Conservation (phyloP, 30 jellyfish, hydroid and myxozoan genomes). For the Aurelia aurita region DNA sequence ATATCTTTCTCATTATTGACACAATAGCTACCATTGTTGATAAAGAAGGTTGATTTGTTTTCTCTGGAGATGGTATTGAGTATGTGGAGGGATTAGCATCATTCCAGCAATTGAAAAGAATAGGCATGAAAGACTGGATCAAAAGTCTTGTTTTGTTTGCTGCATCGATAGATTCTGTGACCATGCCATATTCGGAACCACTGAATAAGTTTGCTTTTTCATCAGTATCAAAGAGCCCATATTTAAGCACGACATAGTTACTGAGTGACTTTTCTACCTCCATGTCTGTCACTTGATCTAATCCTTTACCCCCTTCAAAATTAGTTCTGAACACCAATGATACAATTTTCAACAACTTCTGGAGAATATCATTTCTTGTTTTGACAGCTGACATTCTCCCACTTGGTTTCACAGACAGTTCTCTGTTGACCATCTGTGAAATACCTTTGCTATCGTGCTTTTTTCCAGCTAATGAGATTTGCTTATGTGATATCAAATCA, state of each 20-base stretch:
- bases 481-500: slow-evolving; percentile 74
- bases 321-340: slow-evolving; percentile 30
- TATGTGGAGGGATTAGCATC: slow-evolving; percentile 69
- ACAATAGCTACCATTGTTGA: slow-evolving; percentile 23
- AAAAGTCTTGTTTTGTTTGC: neutral
- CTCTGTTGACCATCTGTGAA: slow-evolving; percentile 44
- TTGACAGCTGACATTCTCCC: slow-evolving; percentile 70
- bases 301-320: neutral
- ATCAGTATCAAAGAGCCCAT: slow-evolving; percentile 11
- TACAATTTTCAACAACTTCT: slow-evolving; percentile 63
- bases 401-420: slow-evolving; percentile 54
- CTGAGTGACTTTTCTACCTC: neutral
- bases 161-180: neutral
- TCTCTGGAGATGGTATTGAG: slow-evolving; percentile 33
- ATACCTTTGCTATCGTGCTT: slow-evolving; percentile 48
- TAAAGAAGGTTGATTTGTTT: slow-evolving; percentile 1
- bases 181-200: neutral
- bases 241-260: slow-evolving; percentile 11
- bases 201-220: neutral
- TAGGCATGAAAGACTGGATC: slow-evolving; percentile 60
- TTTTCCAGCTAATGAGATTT: slow-evolving; percentile 33
- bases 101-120: slow-evolving; percentile 76
- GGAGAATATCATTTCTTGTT: slow-evolving; percentile 51
- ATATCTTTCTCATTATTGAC: slow-evolving; percentile 9
- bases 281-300: neutral